phyloP scores from a whole-genome alignment of 2,888 invertebrate species.

The Tanypteryx hageni region DNA sequence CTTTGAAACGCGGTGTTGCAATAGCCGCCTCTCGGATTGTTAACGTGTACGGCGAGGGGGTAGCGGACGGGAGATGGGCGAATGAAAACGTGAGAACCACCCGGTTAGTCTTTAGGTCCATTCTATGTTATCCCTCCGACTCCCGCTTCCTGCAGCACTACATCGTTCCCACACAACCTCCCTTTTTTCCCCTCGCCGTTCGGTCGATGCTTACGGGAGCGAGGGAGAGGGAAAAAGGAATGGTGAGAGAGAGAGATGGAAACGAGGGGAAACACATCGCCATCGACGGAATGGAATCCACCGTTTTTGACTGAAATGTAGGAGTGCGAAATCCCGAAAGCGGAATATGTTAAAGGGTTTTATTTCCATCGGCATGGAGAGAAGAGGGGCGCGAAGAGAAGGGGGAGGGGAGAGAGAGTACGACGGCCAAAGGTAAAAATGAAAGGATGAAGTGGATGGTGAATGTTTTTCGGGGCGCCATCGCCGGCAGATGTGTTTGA shows the following conservation, averaged over 20 bases:
- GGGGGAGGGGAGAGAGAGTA: neutral
- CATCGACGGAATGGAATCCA: neutral
- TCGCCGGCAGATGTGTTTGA: neutral
- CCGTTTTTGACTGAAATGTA: neutral
- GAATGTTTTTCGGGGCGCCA: neutral
- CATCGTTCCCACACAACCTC: too few species aligned
- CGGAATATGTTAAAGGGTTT: constrained; percentile 22
- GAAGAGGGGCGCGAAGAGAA: neutral
- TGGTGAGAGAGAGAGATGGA: neutral
- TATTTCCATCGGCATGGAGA: neutral
- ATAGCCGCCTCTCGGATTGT: neutral
- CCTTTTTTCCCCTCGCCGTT: neutral
- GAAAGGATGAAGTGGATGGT: neutral
- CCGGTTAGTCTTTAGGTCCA: neutral
- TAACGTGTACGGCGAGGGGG: neutral
- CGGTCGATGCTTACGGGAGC: neutral
- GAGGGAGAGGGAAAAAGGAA: neutral
- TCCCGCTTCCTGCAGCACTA: too few species aligned
- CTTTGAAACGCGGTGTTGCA: neutral
- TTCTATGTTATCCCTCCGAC: too few species aligned
- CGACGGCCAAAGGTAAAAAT: neutral
- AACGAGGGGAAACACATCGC: neutral
- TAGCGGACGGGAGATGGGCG: neutral
- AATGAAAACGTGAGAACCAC: neutral
- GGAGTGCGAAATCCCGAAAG: neutral